Conservation (phyloP, 2,797 vertebrate genomes). For the Synanceia verrucosa region DNA sequence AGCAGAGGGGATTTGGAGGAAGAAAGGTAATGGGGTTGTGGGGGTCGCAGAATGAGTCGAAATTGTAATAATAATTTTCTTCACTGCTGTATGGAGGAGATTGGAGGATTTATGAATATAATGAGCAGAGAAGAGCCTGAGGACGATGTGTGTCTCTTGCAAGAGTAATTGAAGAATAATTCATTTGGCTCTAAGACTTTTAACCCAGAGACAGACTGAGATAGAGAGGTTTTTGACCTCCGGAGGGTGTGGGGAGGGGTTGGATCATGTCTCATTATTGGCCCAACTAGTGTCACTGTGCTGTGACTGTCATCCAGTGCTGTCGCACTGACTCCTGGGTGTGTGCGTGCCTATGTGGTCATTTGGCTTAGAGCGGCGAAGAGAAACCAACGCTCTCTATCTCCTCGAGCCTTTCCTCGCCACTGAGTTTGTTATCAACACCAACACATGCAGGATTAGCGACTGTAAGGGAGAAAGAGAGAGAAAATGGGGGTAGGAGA, state of each 20-base stretch:
- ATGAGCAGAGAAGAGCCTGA: slow-evolving; percentile 69
- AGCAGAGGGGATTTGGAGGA: slow-evolving; percentile 60
- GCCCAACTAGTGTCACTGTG: slow-evolving; percentile 59
- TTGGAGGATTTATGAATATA: slow-evolving; percentile 80
- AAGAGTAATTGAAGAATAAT: slow-evolving; percentile 79
- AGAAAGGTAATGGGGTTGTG: slow-evolving; percentile 74
- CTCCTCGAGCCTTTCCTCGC: slow-evolving; percentile 69
- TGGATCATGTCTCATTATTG: slow-evolving; percentile 72
- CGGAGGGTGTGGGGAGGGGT: slow-evolving; percentile 36
- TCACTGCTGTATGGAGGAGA: slow-evolving; percentile 72
- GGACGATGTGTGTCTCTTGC: slow-evolving; percentile 71
- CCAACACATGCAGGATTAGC: slow-evolving; percentile 78
- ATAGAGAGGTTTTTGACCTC: slow-evolving; percentile 73
- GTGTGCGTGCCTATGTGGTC: slow-evolving; percentile 48
- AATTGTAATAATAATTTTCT: slow-evolving; percentile 79
- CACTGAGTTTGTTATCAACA: slow-evolving; percentile 78
- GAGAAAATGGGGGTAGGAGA: slow-evolving; percentile 24
- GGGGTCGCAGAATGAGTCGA: slow-evolving; percentile 66
- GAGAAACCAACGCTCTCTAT: slow-evolving; percentile 60
- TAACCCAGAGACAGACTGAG: slow-evolving; percentile 68
- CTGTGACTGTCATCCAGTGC: slow-evolving; percentile 44
- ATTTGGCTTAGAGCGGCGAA: slow-evolving; percentile 65
- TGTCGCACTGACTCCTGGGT: slow-evolving; percentile 7
- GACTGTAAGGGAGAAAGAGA: slow-evolving; percentile 48
- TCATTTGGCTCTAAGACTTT: slow-evolving; percentile 76